phyloP scores from a whole-genome alignment of 2,113 vertebrate genomes.

The Thinocorus orbignyianus region DNA sequence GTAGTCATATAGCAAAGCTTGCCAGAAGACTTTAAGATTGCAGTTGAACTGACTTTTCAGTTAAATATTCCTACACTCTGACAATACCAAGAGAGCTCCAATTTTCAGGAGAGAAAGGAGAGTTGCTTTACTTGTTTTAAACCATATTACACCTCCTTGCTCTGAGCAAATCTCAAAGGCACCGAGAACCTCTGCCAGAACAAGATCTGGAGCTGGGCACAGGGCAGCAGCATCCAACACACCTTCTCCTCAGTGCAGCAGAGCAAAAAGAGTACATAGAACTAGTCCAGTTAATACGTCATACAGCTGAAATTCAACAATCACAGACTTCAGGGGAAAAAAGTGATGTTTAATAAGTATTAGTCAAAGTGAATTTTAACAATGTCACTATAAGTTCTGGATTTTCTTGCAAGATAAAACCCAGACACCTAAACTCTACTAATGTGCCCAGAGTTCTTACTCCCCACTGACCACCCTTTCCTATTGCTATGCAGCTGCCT shows the following conservation, averaged over 20 bases:
- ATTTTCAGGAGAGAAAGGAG: background rate
- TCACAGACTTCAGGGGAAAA: background rate
- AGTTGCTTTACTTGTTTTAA: background rate
- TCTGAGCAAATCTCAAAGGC: background rate
- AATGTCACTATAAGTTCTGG: background rate
- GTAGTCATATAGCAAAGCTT: background rate
- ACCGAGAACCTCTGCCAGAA: background rate
- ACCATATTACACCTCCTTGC: background rate
- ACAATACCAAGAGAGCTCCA: background rate
- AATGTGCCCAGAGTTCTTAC: background rate
- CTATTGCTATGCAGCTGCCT: background rate
- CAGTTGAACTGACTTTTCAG: background rate
- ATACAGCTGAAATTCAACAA: background rate
- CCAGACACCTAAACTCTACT: background rate
- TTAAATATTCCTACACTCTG: background rate
- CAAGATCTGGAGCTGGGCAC: background rate
- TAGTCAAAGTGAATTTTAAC: background rate
- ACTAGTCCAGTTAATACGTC: background rate
- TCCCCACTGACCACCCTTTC: background rate
- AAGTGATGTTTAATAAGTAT: background rate
- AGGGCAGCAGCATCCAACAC: background rate
- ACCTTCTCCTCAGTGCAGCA: background rate
- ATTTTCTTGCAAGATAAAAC: background rate
- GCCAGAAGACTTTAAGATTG: background rate
- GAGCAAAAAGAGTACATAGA: background rate